phyloP scores from a whole-genome alignment of 2,888 invertebrate species.

The Macropis europaea region DNA sequence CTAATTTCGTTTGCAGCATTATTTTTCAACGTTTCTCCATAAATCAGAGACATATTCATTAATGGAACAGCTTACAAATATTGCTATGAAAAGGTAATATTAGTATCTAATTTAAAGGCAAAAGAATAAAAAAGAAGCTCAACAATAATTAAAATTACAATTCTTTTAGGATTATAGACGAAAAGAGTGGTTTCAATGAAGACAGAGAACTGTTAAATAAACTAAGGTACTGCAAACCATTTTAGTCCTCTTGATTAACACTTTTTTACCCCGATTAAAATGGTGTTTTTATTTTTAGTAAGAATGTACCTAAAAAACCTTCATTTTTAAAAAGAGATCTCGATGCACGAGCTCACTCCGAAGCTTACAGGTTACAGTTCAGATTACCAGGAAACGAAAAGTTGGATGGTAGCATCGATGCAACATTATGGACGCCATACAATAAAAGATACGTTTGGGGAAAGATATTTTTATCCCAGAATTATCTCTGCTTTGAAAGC shows the following conservation, averaged over 20 bases:
- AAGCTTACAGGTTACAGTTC: constrained; percentile 92
- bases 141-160: background rate
- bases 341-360: constrained; percentile 96
- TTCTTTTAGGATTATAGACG: constrained; percentile 89
- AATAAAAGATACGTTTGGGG: constrained; percentile 95
- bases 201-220: constrained; percentile 92
- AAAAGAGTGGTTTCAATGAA: constrained; percentile 94
- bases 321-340: constrained; percentile 97
- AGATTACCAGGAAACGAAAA: constrained; percentile 94
- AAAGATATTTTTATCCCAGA: constrained; percentile 93
- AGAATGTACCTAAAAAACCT: constrained; percentile 93
- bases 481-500: constrained; percentile 98
- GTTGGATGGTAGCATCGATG: constrained; percentile 95
- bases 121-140: background rate
- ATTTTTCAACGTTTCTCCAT: constrained; percentile 95
- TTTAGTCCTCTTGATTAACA: background rate
- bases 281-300: constrained; percentile 80
- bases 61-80: constrained; percentile 97
- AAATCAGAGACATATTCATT: constrained; percentile 94
- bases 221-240: constrained; percentile 82
- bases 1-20: constrained; percentile 82
- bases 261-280: background rate
- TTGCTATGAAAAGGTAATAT: constrained; percentile 93
- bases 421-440: constrained; percentile 96
- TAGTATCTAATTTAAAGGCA: background rate